Base-by-base conservation (phyloP, 2,888 invertebrate species). In the Oligia fasciuncula region DNA sequence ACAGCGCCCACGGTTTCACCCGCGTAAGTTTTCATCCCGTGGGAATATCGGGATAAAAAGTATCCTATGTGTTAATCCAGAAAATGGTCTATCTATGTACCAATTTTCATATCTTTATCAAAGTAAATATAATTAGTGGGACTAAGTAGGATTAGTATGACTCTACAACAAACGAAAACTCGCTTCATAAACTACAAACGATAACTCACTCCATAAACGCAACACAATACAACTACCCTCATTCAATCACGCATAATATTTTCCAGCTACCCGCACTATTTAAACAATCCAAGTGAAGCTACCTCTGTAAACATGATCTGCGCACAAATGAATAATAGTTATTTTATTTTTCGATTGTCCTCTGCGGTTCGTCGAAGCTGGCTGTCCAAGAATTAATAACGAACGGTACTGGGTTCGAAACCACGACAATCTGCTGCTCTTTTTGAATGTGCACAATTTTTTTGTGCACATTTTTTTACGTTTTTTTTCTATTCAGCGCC, bases 271-370 rank as follows among this genome's bases (percentile, higher is more conserved):
- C 57, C 71, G n/a, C 66, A 73, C 51, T 65, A 76, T 83, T 79
- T 60, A 79, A 79, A 73, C 71, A 71, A 65, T 17, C 17, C 14
- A 82, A 85, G 94, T 95, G 91, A 95, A 95, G 94, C 95, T 94
- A 94, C 94, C 87, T 84, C 79, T 68, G 90, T 92, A 93, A 94
- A 94, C 91, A 94, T 94, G 92, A 94, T 93, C 89, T 92, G 88
- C 81, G 79, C 90, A 90, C 91, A 96, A 96, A 96, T 96, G 95
- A 96, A 95, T 96, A 92, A 95, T 96, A 94, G 95, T 95, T 94
- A 95, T 96, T 97, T 97, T 95, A 96, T 96, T 96, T 96, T 96
- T 95, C 96, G 94, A 96, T 96, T 95, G 95, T 93, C 86, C 92
- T 80, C 87, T 95, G 96, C 94, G 96, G 96, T 95, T 89, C 91